Conservation (phyloP, 2,888 invertebrate species). For the Idaea biselata region DNA sequence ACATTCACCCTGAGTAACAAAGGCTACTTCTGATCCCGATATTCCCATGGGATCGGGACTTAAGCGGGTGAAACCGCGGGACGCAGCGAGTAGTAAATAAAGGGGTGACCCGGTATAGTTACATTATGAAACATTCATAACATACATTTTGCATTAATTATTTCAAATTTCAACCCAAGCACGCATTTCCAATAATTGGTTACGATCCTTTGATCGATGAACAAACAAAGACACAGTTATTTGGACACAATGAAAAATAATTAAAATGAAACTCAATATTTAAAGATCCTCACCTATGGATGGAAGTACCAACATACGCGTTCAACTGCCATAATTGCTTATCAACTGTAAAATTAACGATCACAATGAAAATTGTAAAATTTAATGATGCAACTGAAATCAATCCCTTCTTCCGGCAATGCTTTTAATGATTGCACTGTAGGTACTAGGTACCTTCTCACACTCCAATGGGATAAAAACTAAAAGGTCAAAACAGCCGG, state of each 20-base stretch:
- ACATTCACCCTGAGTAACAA: too few relatives aligned
- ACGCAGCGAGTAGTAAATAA: too few relatives aligned
- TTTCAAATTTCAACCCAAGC: neutral
- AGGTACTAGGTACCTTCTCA: neutral
- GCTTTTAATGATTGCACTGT: neutral
- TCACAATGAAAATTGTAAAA: conserved; percentile 25
- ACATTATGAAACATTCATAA: too few relatives aligned
- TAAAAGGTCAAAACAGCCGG: too few relatives aligned
- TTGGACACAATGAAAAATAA: neutral
- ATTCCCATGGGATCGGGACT: too few relatives aligned
- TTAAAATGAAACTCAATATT: neutral
- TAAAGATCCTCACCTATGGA: neutral
- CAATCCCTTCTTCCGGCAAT: neutral
- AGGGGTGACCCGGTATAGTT: too few relatives aligned
- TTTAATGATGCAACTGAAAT: too few relatives aligned
- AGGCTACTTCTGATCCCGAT: too few relatives aligned
- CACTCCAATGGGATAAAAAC: too few relatives aligned
- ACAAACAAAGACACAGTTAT: neutral
- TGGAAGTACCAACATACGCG: conserved; percentile 27
- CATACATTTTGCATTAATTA: conserved; percentile 1
- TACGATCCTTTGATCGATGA: conserved; percentile 3
- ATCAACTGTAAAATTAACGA: conserved; percentile 48
- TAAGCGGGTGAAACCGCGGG: too few relatives aligned
- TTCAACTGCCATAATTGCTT: conserved; percentile 48
- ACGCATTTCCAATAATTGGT: neutral